Percentiles rank a stretch among this genome's conserved stretches.
Evolutionary conservation across 1,140 invertebrate species (phyloP).

Genomic region (Procambarus virginalis): DNA sequence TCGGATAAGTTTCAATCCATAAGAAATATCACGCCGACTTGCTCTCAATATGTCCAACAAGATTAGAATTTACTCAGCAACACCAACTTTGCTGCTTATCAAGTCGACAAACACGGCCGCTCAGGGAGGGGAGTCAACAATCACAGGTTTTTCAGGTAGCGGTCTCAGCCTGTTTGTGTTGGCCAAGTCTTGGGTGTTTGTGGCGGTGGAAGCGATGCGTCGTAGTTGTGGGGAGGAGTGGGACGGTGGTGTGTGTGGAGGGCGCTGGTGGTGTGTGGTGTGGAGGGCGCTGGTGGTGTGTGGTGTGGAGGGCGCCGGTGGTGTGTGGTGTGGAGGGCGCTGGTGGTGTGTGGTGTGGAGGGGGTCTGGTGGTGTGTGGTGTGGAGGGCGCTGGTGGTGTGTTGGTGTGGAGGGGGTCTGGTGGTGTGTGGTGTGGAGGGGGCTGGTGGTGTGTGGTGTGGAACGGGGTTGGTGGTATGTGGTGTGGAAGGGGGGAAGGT

Average conservation of each 20-base stretch:
- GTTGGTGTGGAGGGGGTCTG: no score
- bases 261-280: not conserved
- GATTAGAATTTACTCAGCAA: slow-evolving; percentile 47
- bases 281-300: not conserved
- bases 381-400: no score
- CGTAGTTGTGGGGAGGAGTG: not conserved
- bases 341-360: no score
- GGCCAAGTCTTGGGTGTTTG: not conserved
- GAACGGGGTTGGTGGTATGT: no score
- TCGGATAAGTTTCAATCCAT: slow-evolving; percentile 44
- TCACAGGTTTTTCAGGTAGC: not conserved
- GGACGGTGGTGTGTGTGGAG: not conserved
- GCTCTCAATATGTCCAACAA: slow-evolving; percentile 45
- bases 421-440: no score
- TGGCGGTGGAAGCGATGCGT: not conserved
- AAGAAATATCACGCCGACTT: slow-evolving; percentile 39
- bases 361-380: no score
- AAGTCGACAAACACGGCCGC: slow-evolving; percentile 21
- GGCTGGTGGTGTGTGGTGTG: no score
- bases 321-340: no score
- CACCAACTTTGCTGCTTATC: slow-evolving; percentile 45
- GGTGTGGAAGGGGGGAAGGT: no score
- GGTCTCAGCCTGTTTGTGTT: not conserved
- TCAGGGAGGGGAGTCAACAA: slow-evolving; percentile 17
- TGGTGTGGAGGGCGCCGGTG: not conserved